Percentiles rank a stretch among this genome's conserved stretches.
Conservation (phyloP, 1,140 invertebrate species). For the Heliconius eleuchia region DNA sequence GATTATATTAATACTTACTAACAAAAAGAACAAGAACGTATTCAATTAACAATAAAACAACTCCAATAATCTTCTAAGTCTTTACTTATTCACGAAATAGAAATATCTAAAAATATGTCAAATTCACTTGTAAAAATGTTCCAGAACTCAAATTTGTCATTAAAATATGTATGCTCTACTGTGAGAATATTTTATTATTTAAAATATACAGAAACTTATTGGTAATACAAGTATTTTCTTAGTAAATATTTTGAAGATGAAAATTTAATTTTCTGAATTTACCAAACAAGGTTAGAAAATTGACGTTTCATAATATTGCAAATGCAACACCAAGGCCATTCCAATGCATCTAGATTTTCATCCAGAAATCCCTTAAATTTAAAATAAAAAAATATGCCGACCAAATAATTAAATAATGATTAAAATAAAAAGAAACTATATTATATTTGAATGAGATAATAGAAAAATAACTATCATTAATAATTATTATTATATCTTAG, state of each 20-base stretch:
- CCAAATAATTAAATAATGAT: neutral
- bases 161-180: neutral
- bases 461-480: too few relatives aligned
- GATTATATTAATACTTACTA: neutral
- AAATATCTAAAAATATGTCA: slow-evolving; percentile 24
- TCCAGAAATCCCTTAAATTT: neutral
- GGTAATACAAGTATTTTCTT: neutral
- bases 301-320: slow-evolving; percentile 44
- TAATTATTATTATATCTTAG: too few relatives aligned
- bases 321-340: slow-evolving; percentile 24
- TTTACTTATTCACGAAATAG: slow-evolving; percentile 20
- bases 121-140: slow-evolving; percentile 22
- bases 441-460: too few relatives aligned
- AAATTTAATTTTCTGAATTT: slow-evolving; percentile 13
- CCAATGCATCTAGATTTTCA: slow-evolving; percentile 14
- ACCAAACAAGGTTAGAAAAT: slow-evolving; percentile 50
- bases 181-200: neutral
- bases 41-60: neutral
- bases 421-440: neutral
- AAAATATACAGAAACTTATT: neutral
- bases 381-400: neutral
- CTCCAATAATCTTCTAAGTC: neutral
- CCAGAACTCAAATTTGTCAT: slow-evolving; percentile 15
- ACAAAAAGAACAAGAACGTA: neutral
- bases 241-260: neutral